Conservation (phyloP, 2,888 invertebrate species). For the Ischnus inquisitorius region DNA sequence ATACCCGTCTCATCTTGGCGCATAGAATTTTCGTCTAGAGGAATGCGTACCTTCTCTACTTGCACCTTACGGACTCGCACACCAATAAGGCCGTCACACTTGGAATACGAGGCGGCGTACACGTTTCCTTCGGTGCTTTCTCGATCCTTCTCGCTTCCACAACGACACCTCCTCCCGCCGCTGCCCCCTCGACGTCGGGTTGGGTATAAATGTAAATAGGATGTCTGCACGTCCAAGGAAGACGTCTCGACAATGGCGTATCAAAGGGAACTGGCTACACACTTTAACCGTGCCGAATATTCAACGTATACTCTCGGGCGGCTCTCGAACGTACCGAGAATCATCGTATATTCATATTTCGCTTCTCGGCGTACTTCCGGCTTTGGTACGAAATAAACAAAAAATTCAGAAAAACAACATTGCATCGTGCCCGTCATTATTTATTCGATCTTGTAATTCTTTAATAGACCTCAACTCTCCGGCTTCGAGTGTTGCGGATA, state of each 20-base stretch:
- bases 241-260: slow-evolving; percentile 79
- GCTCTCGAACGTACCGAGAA: slow-evolving; percentile 43
- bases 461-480: slow-evolving; percentile 27
- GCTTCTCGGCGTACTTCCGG: slow-evolving; percentile 66
- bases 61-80: slow-evolving; percentile 44
- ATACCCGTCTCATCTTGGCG: slow-evolving; percentile 40
- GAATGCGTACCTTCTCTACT: slow-evolving; percentile 36
- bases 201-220: slow-evolving; percentile 83
- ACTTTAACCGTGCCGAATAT: slow-evolving; percentile 60
- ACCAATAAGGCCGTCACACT: slow-evolving; percentile 41
- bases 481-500: not conserved
- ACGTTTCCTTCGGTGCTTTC: slow-evolving; percentile 38
- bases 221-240: slow-evolving; percentile 80
- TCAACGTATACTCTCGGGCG: not conserved
- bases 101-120: slow-evolving; percentile 14
- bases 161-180: slow-evolving; percentile 70
- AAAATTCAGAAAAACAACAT: slow-evolving; percentile 19
- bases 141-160: slow-evolving; percentile 67
- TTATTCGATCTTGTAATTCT: slow-evolving; percentile 49
- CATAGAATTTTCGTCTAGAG: slow-evolving; percentile 38
- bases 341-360: slow-evolving; percentile 63
- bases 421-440: slow-evolving; percentile 40
- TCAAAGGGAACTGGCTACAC: slow-evolving; percentile 77
- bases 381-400: slow-evolving; percentile 16
- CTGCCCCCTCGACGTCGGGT: slow-evolving; percentile 68